These are phyloP conservation scores for Crocallis elinguaria DNA, from an alignment of 2,888 invertebrate species.

Conservation along the genomic window DNA sequence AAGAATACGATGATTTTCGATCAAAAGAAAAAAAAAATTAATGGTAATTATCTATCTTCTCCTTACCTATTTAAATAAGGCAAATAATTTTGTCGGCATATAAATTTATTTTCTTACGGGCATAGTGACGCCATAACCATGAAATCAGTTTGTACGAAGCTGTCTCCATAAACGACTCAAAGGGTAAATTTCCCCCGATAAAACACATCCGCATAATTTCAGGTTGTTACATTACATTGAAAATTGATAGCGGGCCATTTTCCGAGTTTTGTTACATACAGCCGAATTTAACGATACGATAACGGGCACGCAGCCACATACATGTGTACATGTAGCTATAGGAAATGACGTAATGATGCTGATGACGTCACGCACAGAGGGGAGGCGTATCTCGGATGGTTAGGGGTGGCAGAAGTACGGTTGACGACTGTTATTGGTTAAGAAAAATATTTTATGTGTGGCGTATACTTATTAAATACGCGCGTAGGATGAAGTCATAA, in stretches of 20 bases:
- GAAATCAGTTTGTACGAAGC: too few relatives aligned
- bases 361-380: constrained; percentile 67
- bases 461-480: constrained; percentile 22
- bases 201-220: constrained; percentile 28
- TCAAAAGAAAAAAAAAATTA: too few relatives aligned
- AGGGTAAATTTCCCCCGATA: constrained; percentile 18
- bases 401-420: constrained; percentile 25
- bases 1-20: too few relatives aligned
- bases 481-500: constrained; percentile 15
- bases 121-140: too few relatives aligned
- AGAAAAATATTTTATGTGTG: constrained; percentile 25
- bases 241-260: constrained; percentile 34
- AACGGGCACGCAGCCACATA: constrained; percentile 49
- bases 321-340: constrained; percentile 29
- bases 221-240: constrained; percentile 29
- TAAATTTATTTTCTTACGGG: too few relatives aligned
- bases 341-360: constrained; percentile 47
- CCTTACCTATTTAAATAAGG: too few relatives aligned
- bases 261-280: constrained; percentile 45
- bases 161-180: constrained; percentile 11
- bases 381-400: constrained; percentile 34
- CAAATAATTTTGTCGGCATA: too few relatives aligned
- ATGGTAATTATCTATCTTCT: too few relatives aligned
- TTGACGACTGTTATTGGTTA: constrained; percentile 23
- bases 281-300: constrained; percentile 52